Conservation (phyloP, 2,113 vertebrate genomes). For the Serilophus lunatus region DNA sequence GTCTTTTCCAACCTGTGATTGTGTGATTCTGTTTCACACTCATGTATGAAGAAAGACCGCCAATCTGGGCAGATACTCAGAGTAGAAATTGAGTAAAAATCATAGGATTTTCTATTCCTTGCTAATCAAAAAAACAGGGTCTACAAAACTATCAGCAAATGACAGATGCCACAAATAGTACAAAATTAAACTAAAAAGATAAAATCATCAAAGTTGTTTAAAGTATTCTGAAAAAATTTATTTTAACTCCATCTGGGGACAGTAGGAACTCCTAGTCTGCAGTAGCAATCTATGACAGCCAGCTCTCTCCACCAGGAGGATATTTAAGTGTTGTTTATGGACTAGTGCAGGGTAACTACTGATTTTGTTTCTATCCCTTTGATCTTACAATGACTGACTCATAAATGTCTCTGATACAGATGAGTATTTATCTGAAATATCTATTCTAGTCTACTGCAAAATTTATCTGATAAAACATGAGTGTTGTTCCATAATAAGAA, state of each 20-base stretch:
- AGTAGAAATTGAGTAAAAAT: neutral
- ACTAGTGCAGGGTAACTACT: neutral
- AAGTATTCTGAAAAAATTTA: neutral
- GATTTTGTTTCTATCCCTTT: neutral
- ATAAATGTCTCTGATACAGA: neutral
- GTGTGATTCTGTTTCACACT: neutral
- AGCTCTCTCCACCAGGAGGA: neutral
- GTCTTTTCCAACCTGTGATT: too few relatives aligned
- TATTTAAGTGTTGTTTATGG: neutral
- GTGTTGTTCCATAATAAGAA: neutral
- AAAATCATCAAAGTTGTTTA: neutral
- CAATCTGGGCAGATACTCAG: neutral
- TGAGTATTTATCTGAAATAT: neutral
- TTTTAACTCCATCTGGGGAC: neutral
- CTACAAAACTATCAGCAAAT: neutral
- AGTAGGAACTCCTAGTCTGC: neutral
- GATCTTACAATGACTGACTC: neutral
- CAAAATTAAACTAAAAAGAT: neutral
- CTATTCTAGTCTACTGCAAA: neutral
- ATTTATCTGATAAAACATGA: neutral
- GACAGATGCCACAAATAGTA: neutral
- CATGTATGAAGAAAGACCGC: neutral
- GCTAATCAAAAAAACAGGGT: neutral
- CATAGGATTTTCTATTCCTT: neutral
- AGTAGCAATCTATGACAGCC: neutral